These are phyloP conservation scores for Agrotis segetum DNA, from an alignment of 2,888 invertebrate species.

Conservation along the genomic window DNA sequence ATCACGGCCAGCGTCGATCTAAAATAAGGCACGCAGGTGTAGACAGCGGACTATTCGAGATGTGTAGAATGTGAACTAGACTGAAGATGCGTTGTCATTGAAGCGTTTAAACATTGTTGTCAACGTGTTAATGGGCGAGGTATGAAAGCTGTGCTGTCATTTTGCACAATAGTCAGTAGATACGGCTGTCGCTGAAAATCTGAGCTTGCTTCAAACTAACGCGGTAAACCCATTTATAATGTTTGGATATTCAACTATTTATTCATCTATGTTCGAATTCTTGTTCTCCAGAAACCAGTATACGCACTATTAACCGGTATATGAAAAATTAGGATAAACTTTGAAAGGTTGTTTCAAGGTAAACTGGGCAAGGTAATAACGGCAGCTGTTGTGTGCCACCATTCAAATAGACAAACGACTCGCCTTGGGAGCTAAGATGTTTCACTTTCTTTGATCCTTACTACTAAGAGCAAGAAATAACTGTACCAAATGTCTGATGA, in stretches of 20 bases:
- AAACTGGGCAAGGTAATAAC: constrained; percentile 65
- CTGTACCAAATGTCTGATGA: constrained; percentile 24
- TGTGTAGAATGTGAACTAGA: constrained; percentile 75
- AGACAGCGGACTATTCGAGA: constrained; percentile 75
- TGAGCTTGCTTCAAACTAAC: constrained; percentile 2
- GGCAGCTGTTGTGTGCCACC: constrained; percentile 60
- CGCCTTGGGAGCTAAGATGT: constrained; percentile 58
- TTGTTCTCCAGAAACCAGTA: constrained; percentile 38
- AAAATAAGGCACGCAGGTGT: constrained; percentile 89
- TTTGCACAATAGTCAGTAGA: constrained; percentile 24
- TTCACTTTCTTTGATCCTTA: constrained; percentile 66
- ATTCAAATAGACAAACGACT: constrained; percentile 52
- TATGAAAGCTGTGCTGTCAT: constrained; percentile 67
- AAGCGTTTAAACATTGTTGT: constrained; percentile 68
- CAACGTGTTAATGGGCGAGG: constrained; percentile 69
- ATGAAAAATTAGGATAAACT: constrained; percentile 35
- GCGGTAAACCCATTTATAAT: constrained; percentile 11
- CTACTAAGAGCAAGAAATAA: constrained; percentile 30
- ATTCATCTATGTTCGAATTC: constrained; percentile 32
- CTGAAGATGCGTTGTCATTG: constrained; percentile 59
- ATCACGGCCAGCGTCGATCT: constrained; percentile 83
- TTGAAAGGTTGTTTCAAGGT: constrained; percentile 72
- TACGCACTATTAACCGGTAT: background rate
- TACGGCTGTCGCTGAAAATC: constrained; percentile 5
- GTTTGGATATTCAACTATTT: constrained; percentile 10